Evolutionary conservation across 2,888 invertebrate genomes (phyloP), one percentile per base, ranked within the genome.

Genomic region (Strigamia maritima): DNA sequence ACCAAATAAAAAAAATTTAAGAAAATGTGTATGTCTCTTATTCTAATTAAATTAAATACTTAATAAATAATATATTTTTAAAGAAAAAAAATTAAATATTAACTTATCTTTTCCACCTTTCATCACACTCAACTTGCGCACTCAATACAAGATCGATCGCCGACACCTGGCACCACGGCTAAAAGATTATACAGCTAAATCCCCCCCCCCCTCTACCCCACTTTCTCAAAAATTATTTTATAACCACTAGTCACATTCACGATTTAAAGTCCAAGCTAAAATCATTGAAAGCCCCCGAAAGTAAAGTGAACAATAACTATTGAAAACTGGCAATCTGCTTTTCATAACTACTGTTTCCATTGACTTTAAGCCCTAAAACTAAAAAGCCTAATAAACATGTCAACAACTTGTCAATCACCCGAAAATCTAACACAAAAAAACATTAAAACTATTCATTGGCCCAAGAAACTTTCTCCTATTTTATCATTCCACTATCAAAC

Each of bases 61-160:
- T 14, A 44, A 44, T n/a, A 2, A 44, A 14, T 44, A 44, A n/a
- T n/a, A 2, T 44, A n/a, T 44, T 44, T 44, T 14, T 8, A 8
- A 38, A 8, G 6, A 14, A 44, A 54, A 54, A 54, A 19, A 54
- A 19, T n/a, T 19, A 54, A 19, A 54, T 54, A n/a, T 54, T 54
- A n/a, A 54, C 8, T 19, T 6, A 54, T 1, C 22, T 54, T 54
- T 54, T 2, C 19, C 54, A 54, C 54, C 14, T 70, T 70, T 70
- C 28, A 70, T 70, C 70, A 19, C 70, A 70, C 24, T 14, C 24
- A 70, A 70, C 70, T 28, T 28, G 70, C 54, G 54, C 70, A 70
- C 26, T 70, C 70, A 70, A 70, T 70, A 70, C 70, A n/a, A 70
- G 70, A 70, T 70, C 70, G 70, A 70, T 70, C 70, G 70, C 14